A percentile compares a stretch with the other conserved stretches of the same genome.
Evolutionary conservation across 2,113 vertebrate species (phyloP).

Genomic region (Petroica traversi): DNA sequence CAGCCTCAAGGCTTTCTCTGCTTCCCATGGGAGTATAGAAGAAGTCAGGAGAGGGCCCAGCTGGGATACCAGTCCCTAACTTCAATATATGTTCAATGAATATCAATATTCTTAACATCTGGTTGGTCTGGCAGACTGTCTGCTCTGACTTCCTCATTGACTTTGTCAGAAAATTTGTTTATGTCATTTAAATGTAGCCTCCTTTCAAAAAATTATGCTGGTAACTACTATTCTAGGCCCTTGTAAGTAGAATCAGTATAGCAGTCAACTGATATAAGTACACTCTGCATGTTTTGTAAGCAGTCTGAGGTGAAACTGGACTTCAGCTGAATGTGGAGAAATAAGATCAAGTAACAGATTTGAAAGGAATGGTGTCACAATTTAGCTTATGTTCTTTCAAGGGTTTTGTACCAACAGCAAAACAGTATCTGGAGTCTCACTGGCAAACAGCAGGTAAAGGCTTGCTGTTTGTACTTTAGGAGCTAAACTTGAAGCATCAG

Average conservation of each 20-base stretch:
- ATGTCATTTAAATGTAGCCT: not conserved
- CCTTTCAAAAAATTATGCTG: not conserved
- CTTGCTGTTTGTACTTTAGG: not conserved
- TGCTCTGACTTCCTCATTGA: not conserved
- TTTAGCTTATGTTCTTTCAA: not conserved
- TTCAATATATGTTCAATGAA: not conserved
- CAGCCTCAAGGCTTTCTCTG: not conserved
- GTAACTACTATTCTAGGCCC: not conserved
- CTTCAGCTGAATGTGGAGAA: not conserved
- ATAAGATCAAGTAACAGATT: not conserved
- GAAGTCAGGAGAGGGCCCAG: not conserved
- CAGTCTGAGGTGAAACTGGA: not conserved
- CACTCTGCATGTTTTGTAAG: not conserved
- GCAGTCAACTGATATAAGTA: not conserved
- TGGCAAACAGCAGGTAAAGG: not conserved
- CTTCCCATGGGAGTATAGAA: not conserved
- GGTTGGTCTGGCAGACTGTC: not conserved
- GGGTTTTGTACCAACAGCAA: conserved; percentile 22
- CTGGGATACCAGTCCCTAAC: not conserved
- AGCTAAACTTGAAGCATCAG: not conserved
- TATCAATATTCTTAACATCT: not conserved
- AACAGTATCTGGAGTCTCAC: not conserved
- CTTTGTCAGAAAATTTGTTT: not conserved
- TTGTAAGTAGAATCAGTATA: not conserved
- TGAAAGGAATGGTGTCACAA: not conserved